Percentiles rank a stretch among this genome's conserved stretches.
These are phyloP conservation scores for Drosophila neotestacea DNA, from an alignment of 2,888 invertebrate species.

Conservation along the genomic window DNA sequence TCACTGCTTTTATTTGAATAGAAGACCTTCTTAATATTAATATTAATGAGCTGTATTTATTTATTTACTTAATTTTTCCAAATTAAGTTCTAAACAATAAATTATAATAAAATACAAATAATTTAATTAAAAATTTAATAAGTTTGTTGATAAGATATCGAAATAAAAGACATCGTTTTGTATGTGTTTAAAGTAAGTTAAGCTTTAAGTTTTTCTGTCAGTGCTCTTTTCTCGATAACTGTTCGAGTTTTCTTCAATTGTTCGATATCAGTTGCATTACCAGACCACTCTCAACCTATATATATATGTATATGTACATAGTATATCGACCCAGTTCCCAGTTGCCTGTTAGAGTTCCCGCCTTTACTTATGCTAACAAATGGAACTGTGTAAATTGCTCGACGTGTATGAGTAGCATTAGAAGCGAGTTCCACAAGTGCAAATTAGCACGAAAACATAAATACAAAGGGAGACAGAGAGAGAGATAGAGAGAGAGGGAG, in stretches of 20 bases:
- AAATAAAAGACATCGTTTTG: neutral
- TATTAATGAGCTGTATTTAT: too few relatives aligned
- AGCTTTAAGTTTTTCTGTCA: neutral
- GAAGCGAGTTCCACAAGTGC: slow-evolving; percentile 43
- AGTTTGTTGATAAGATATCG: too few relatives aligned
- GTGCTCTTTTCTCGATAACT: neutral
- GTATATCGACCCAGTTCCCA: slow-evolving; percentile 21
- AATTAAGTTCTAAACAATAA: too few relatives aligned
- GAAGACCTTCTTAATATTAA: too few relatives aligned
- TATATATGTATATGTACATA: neutral
- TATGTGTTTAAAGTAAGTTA: neutral
- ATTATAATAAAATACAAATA: too few relatives aligned
- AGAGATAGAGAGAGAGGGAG: neutral
- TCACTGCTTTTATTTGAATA: too few relatives aligned
- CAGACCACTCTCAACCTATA: neutral
- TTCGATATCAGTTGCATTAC: slow-evolving; percentile 30
- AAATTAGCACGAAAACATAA: slow-evolving; percentile 49
- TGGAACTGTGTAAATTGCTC: slow-evolving; percentile 53
- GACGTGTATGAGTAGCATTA: slow-evolving; percentile 38
- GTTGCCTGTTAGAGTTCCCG: neutral
- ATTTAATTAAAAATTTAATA: too few relatives aligned
- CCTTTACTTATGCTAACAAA: slow-evolving; percentile 26
- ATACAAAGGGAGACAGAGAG: neutral
- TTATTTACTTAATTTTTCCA: too few relatives aligned
- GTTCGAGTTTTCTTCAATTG: neutral